Percentiles rank a stretch among this genome's conserved stretches.
Conservation (phyloP, 2,888 invertebrate species). For the Stegophylla sp. region DNA sequence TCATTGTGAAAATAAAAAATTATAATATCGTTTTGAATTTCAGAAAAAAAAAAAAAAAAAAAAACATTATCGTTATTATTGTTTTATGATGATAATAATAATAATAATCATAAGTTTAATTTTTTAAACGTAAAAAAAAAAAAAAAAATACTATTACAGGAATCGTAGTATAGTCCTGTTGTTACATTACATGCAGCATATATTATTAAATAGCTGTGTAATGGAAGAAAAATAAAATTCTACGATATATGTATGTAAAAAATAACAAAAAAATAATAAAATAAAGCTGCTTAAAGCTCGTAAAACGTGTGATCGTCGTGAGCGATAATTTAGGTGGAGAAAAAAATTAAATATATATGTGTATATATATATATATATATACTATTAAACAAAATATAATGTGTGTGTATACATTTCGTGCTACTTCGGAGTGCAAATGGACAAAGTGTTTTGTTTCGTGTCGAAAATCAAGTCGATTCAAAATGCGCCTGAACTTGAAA, state of each 20-base stretch:
- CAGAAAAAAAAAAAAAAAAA: not conserved
- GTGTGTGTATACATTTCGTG: slow-evolving; percentile 9
- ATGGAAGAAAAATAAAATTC: slow-evolving; percentile 54
- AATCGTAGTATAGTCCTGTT: slow-evolving; percentile 58
- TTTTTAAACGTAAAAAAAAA: slow-evolving; percentile 51
- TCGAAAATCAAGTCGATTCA: slow-evolving; percentile 15
- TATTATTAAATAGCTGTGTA: slow-evolving; percentile 57
- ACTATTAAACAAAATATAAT: slow-evolving; percentile 5
- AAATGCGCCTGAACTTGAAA: slow-evolving; percentile 2
- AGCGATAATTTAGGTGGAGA: slow-evolving; percentile 34
- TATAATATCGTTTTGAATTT: not conserved
- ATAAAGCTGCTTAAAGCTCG: slow-evolving; percentile 55
- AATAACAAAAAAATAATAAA: slow-evolving; percentile 29
- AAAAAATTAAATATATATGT: slow-evolving; percentile 25
- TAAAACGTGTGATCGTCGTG: slow-evolving; percentile 54
- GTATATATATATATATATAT: not conserved
- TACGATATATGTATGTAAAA: slow-evolving; percentile 37
- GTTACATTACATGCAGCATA: slow-evolving; percentile 58
- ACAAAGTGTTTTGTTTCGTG: not conserved
- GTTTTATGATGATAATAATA: slow-evolving; percentile 12
- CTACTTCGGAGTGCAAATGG: slow-evolving; percentile 37
- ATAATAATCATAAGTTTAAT: slow-evolving; percentile 16
- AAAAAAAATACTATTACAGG: slow-evolving; percentile 56
- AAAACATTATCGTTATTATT: slow-evolving; percentile 3
- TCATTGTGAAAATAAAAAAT: slow-evolving; percentile 6